Conservation (phyloP, 2,888 invertebrate genomes). For the Drosophila mimetica region DNA sequence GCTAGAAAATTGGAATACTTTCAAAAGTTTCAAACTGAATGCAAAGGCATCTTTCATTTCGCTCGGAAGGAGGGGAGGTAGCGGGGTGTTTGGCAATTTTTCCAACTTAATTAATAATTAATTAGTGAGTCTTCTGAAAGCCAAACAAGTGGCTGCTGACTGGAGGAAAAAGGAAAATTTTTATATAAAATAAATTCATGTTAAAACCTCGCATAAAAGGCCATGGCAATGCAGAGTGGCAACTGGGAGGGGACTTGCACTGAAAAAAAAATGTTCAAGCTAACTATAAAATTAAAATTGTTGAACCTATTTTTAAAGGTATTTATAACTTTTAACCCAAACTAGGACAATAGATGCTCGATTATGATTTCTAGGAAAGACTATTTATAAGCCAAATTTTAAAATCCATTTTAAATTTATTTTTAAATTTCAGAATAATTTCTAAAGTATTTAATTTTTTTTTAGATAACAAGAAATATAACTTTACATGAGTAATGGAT, state of each 20-base stretch:
- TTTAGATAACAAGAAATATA: too few species aligned
- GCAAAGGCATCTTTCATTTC: slow-evolving; percentile 29
- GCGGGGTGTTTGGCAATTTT: slow-evolving; percentile 51
- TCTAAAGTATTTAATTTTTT: too few species aligned
- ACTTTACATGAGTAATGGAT: too few species aligned
- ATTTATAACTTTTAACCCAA: too few species aligned
- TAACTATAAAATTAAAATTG: too few species aligned
- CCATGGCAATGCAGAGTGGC: slow-evolving; percentile 21
- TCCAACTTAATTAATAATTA: slow-evolving; percentile 77
- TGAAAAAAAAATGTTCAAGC: too few species aligned
- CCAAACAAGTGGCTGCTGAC: slow-evolving; percentile 60
- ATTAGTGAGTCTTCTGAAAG: slow-evolving; percentile 73
- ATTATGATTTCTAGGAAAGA: too few species aligned
- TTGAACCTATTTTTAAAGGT: too few species aligned
- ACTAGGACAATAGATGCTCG: too few species aligned
- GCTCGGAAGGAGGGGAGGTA: neutral
- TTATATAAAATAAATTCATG: slow-evolving; percentile 64
- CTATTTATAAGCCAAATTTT: too few species aligned
- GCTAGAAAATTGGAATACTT: slow-evolving; percentile 76
- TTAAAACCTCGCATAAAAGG: slow-evolving; percentile 63
- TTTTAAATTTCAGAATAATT: too few species aligned
- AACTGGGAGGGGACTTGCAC: neutral
- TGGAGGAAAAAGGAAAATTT: slow-evolving; percentile 36
- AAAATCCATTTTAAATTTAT: too few species aligned
- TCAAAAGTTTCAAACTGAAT: slow-evolving; percentile 51